Evolutionary conservation across 2,113 vertebrate genomes (phyloP), one percentile per base, ranked within the genome.

Genomic region (Campylorhamphus procurvoides): DNA sequence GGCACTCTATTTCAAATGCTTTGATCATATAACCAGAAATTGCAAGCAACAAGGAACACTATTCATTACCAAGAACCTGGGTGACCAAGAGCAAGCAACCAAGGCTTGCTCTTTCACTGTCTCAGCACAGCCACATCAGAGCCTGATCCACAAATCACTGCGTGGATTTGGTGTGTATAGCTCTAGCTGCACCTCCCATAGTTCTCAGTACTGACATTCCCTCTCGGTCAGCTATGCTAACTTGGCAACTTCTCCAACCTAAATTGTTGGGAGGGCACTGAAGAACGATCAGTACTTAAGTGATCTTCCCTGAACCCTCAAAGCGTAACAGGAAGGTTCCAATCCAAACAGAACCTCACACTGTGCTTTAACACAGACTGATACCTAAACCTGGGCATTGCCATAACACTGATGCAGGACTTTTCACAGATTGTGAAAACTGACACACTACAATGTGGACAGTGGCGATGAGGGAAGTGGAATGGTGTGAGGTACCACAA

Each of bases 191-290:
- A 81, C 27, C 53, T 77, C 63, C 64, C 24, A 3, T n/a, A 46
- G 18, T 56, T 93, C 63, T 80, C 37, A 31, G 84, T 42, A 71
- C n/a, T 59, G 64, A 81, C 83, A 94, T 96, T 89, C 74, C 64
- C 52, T 67, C 55, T 74, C 2, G 12, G 81, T 91, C 91, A 94
- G 39, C 76, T 91, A 31, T n/a, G 72, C 68, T 84, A 77, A 63
- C 50, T 67, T 1, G 40, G 64, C 56, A 95, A 86, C 42, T 46
- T 74, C 42, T 81, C 76, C 60, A 67, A 0, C 28, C 59, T 76
- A 69, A 94, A 95, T 39, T 55, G 31, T 3, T 84, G 40, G 39
- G 77, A 96, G 73, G 60, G 60, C 73, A 78, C 35, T 47, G 80
- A 74, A 69, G 73, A 92, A 63, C 4, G 11, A 35, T n/a, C n/a